Evolutionary conservation across 2,888 invertebrate genomes (phyloP).

Genomic region (Aradus depressus): DNA sequence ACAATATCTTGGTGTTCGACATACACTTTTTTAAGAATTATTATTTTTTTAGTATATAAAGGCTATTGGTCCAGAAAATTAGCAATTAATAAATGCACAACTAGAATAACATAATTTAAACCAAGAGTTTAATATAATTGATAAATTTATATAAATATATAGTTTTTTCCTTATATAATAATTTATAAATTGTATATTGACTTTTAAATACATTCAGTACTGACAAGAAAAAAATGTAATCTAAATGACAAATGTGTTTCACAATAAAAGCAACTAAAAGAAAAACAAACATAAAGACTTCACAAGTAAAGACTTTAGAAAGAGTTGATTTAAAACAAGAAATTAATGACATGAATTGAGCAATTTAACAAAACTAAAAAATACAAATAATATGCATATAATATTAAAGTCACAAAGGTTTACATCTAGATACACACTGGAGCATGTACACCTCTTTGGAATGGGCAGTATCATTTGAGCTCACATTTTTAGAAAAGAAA

Average conservation of each 20-base stretch:
- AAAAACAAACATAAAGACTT: neutral
- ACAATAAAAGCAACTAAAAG: conserved; percentile 6
- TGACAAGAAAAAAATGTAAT: conserved; percentile 8
- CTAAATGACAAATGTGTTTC: conserved; percentile 5
- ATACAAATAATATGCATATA: neutral
- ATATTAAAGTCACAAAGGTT: neutral
- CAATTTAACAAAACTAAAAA: conserved; percentile 9
- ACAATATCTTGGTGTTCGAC: conserved; percentile 19
- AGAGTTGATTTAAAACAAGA: conserved; percentile 11
- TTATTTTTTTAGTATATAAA: too few relatives aligned
- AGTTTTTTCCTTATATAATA: conserved; percentile 1
- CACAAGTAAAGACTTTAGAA: conserved; percentile 5
- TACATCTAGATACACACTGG: neutral
- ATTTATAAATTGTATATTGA: conserved; percentile 5
- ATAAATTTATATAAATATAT: too few relatives aligned
- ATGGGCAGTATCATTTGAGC: neutral
- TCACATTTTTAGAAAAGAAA: neutral
- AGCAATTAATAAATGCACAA: conserved; percentile 3
- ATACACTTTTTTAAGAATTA: conserved; percentile 8
- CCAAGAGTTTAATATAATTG: too few relatives aligned
- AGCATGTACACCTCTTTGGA: conserved; percentile 12
- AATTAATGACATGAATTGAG: conserved; percentile 17
- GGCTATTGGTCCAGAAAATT: conserved; percentile 16
- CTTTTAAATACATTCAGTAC: neutral
- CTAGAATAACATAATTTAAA: conserved; percentile 3